Evolutionary conservation across 2,113 vertebrate genomes (phyloP).

Genomic region (Planiliza haematocheilus): DNA sequence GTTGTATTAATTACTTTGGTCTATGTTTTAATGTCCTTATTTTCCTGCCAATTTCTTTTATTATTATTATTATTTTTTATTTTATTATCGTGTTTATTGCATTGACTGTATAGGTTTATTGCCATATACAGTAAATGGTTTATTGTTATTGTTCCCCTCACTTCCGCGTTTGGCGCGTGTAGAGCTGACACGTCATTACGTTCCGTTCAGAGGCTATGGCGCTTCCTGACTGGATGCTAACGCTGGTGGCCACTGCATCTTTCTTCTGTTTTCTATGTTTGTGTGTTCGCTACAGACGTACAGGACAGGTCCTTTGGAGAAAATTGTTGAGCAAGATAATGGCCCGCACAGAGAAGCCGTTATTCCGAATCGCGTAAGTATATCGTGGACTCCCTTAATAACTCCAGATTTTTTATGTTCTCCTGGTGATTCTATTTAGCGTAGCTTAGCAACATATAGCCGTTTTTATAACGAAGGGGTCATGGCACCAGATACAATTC

Average conservation of each 20-base stretch:
- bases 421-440: conserved; percentile 2
- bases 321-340: conserved; percentile 67
- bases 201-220: conserved; percentile 72
- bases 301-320: conserved; percentile 49
- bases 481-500: background rate
- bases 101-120: no score
- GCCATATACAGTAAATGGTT: no score
- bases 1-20: no score
- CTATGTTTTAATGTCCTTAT: no score
- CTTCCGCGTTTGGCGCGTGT: conserved; percentile 2
- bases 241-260: conserved; percentile 64
- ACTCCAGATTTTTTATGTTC: background rate
- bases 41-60: no score
- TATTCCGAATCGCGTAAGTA: conserved; percentile 88
- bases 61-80: no score
- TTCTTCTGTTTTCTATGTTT: conserved; percentile 72
- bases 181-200: conserved; percentile 25
- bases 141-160: no score
- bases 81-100: no score
- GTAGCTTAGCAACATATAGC: conserved; percentile 19
- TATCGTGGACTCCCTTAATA: rapidly evolving
- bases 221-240: conserved; percentile 76
- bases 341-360: conserved; percentile 85
- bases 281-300: conserved; percentile 63
- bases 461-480: background rate